Percentiles rank a stretch among this genome's conserved stretches.
phyloP scores from a whole-genome alignment of 2,113 vertebrate species.

The Zosterops pallidus region DNA sequence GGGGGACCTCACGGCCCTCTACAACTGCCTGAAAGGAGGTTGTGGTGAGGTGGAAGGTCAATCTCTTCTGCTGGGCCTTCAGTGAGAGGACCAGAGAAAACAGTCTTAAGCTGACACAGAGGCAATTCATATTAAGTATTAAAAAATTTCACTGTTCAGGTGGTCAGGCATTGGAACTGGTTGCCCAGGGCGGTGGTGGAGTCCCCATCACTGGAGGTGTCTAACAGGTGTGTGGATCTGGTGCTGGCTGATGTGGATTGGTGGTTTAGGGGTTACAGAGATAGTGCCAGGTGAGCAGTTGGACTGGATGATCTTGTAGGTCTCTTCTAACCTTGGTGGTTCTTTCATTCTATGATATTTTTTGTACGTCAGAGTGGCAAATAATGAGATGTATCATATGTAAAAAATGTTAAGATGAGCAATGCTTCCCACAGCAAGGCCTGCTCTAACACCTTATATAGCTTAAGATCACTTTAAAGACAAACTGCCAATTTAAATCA shows the following conservation, averaged over 20 bases:
- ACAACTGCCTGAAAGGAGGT: background rate
- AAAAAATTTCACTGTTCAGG: background rate
- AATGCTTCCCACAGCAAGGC: background rate
- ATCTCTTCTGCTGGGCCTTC: background rate
- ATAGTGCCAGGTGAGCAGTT: background rate
- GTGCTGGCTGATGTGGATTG: background rate
- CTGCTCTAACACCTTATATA: background rate
- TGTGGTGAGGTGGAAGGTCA: rapidly evolving
- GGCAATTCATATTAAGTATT: background rate
- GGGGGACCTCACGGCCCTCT: rapidly evolving
- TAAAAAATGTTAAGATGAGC: background rate
- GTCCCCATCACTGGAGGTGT: background rate
- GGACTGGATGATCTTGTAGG: background rate
- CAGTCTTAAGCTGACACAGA: background rate
- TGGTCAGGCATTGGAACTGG: background rate
- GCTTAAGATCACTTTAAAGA: background rate
- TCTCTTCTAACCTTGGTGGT: background rate
- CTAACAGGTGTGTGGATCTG: background rate
- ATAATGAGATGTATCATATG: background rate
- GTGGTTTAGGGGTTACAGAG: background rate
- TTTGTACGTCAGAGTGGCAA: background rate
- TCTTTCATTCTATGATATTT: background rate
- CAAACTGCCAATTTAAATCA: background rate
- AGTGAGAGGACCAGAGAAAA: background rate
- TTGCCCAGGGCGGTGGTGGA: background rate